Percentiles rank a stretch among this genome's conserved stretches.
Evolutionary conservation across 2,888 invertebrate genomes (phyloP).

Genomic region (Conus canariensis): DNA sequence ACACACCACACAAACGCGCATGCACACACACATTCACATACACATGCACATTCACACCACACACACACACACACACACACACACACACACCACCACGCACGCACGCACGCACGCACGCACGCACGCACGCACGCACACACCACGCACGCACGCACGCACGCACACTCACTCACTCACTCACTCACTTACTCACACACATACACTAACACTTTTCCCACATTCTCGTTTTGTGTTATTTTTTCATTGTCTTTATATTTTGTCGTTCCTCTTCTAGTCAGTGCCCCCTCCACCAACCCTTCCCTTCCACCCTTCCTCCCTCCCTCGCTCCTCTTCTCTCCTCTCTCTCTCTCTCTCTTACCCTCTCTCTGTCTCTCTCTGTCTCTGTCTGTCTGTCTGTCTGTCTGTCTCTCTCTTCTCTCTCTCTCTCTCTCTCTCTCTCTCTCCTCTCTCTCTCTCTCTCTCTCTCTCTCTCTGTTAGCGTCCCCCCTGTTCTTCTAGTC

Average conservation of each 20-base stretch:
- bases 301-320: neutral
- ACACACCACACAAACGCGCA: neutral
- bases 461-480: neutral
- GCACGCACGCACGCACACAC: neutral
- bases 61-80: slow-evolving; percentile 22
- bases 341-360: neutral
- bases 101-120: neutral
- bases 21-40: neutral
- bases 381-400: neutral
- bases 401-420: too few relatives aligned
- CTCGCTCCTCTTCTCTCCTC: neutral
- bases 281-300: neutral
- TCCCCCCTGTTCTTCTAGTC: too few relatives aligned
- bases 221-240: neutral
- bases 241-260: neutral
- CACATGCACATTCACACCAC: too few relatives aligned
- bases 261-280: neutral
- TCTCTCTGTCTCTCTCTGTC: neutral
- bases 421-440: slow-evolving; percentile 14
- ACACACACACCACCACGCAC: neutral
- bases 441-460: slow-evolving; percentile 11
- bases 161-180: neutral
- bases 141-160: neutral
- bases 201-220: neutral
- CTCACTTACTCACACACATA: neutral